Conservation (phyloP, 2,797 vertebrate species). For the Lagothrix lagotricha region DNA sequence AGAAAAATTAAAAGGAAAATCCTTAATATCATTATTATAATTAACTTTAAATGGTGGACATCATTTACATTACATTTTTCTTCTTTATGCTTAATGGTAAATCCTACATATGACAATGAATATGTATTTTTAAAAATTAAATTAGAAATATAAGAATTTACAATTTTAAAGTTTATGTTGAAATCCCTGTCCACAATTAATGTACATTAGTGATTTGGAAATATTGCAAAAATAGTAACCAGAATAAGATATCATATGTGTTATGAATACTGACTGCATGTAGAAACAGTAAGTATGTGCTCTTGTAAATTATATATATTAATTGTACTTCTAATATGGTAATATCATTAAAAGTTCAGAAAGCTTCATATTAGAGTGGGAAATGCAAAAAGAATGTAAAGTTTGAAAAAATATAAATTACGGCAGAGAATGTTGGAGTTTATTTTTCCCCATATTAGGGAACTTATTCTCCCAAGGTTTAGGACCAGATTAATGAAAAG, state of each 20-base stretch:
- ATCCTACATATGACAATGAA: background rate
- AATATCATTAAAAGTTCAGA: background rate
- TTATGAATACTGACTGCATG: background rate
- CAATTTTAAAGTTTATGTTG: background rate
- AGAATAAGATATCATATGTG: background rate
- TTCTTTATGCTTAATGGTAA: background rate
- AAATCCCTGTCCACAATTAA: background rate
- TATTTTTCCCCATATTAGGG: background rate
- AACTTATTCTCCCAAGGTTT: background rate
- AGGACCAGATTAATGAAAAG: background rate
- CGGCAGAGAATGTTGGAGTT: background rate
- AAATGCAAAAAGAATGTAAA: background rate
- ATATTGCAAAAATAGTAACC: background rate
- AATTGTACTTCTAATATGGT: background rate
- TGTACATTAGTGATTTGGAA: background rate
- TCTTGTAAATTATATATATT: background rate
- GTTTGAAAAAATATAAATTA: background rate
- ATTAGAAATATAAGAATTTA: background rate
- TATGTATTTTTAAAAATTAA: background rate
- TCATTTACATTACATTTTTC: background rate
- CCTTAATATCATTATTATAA: background rate
- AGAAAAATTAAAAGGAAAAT: background rate
- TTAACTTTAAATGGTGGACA: background rate
- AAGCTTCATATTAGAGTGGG: background rate
- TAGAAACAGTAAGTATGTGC: background rate